These are phyloP conservation scores for Papilio demoleus DNA, from an alignment of 2,888 invertebrate species.

Conservation along the genomic window DNA sequence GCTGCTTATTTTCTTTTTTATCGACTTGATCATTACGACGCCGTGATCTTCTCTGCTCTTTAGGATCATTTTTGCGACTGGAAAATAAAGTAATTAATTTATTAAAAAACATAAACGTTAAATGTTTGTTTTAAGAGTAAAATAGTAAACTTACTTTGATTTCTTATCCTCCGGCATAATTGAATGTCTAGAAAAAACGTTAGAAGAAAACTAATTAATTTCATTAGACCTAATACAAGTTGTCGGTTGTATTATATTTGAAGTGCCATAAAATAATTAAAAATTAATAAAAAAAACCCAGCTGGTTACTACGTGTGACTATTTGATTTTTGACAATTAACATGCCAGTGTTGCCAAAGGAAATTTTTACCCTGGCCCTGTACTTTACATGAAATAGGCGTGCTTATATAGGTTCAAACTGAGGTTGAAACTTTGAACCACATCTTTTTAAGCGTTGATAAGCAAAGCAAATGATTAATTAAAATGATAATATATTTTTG, in stretches of 20 bases:
- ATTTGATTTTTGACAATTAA: background rate
- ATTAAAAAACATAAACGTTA: background rate
- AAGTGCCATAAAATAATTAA: background rate
- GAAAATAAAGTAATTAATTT: background rate
- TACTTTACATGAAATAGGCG: too few relatives aligned
- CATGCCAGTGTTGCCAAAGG: too few relatives aligned
- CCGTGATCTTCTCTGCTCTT: slow-evolving; percentile 64
- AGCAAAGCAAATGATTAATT: too few relatives aligned
- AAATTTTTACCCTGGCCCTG: too few relatives aligned
- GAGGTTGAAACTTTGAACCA: too few relatives aligned
- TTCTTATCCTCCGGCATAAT: slow-evolving; percentile 37
- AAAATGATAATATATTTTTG: too few relatives aligned
- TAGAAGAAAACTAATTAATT: background rate
- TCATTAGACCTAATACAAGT: background rate
- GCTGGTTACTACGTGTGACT: background rate
- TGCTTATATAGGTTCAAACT: too few relatives aligned
- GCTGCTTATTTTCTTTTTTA: slow-evolving; percentile 35
- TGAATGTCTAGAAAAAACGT: background rate
- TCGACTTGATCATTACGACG: slow-evolving; percentile 24
- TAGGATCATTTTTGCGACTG: slow-evolving; percentile 57
- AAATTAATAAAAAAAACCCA: background rate
- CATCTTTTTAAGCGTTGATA: too few relatives aligned
- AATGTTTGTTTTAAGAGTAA: background rate
- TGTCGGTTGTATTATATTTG: background rate
- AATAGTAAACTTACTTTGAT: slow-evolving; percentile 28